Evolutionary conservation across 2,888 invertebrate genomes (phyloP).

Genomic region (Hedya salicella): DNA sequence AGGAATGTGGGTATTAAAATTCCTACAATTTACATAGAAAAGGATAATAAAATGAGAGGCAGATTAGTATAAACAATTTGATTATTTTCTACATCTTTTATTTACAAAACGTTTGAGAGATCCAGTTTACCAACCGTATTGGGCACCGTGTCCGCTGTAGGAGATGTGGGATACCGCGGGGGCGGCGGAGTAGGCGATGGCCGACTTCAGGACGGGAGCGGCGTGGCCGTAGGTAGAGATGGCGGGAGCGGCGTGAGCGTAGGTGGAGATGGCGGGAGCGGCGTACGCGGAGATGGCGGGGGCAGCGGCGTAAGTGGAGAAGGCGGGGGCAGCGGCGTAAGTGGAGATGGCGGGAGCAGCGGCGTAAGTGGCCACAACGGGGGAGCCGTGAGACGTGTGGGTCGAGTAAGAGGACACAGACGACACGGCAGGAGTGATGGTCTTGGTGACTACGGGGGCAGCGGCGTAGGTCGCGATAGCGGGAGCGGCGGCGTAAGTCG

Average conservation of each 20-base stretch:
- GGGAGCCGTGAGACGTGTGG: conserved; percentile 43
- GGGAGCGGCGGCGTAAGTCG: conserved; percentile 54
- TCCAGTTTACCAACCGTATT: conserved; percentile 86
- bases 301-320: conserved; percentile 48
- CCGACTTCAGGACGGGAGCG: conserved; percentile 70
- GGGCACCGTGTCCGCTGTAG: conserved; percentile 87
- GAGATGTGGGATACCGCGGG: conserved; percentile 86
- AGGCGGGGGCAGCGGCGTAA: conserved; percentile 48
- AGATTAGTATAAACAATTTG: too few species aligned
- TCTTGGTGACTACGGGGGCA: conserved; percentile 43
- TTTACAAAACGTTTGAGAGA: conserved; percentile 46
- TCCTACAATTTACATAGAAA: too few species aligned
- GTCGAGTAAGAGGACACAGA: conserved; percentile 68
- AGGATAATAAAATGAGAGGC: too few species aligned
- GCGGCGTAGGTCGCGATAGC: conserved; percentile 45
- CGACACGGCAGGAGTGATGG: conserved; percentile 43
- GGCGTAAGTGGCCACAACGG: conserved; percentile 52
- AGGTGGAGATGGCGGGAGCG: conserved; percentile 54
- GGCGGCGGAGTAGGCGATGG: conserved; percentile 84
- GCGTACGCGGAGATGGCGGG: conserved; percentile 54
- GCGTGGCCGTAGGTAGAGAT: conserved; percentile 60
- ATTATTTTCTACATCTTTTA: conserved; percentile 14
- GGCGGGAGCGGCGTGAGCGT: conserved; percentile 54
- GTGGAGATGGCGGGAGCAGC: conserved; percentile 40
- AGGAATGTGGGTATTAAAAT: too few species aligned